Percentiles rank a stretch among this genome's conserved stretches.
Evolutionary conservation across 2,113 vertebrate genomes (phyloP).

Genomic region (Mormyrus lacerda): DNA sequence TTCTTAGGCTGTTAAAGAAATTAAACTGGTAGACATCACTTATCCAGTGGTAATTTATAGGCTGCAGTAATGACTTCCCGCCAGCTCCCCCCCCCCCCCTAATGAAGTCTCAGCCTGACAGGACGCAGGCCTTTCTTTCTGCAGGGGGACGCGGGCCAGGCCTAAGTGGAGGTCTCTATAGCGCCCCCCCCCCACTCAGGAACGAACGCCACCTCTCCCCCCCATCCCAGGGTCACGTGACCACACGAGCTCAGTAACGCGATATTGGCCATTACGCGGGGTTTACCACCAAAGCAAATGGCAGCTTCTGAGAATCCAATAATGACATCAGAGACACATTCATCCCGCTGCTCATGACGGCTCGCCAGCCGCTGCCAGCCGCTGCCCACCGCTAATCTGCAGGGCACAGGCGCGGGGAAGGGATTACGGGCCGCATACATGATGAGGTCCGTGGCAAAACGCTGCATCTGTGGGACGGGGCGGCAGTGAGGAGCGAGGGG

Average conservation of each 20-base stretch:
- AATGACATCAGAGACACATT: background rate
- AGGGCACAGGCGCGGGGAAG: conserved; percentile 54
- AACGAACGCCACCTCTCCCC: background rate
- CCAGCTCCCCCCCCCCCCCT: conserved; percentile 26
- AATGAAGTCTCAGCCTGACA: conserved; percentile 55
- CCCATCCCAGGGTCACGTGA: conserved; percentile 36
- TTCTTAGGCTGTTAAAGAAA: conserved; percentile 50
- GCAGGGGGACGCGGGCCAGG: background rate
- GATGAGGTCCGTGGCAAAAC: conserved; percentile 55
- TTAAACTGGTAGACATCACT: conserved; percentile 57
- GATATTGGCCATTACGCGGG: conserved; percentile 48
- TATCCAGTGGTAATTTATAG: conserved; percentile 58
- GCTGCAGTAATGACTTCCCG: conserved; percentile 50
- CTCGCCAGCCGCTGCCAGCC: conserved; percentile 54
- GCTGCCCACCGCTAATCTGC: conserved; percentile 58
- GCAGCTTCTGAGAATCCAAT: background rate
- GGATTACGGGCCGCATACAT: conserved; percentile 57
- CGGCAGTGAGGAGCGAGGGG: conserved; percentile 30
- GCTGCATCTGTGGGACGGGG: conserved; percentile 29
- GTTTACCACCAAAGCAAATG: conserved; percentile 53
- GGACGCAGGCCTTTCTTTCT: conserved; percentile 32
- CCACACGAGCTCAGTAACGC: conserved; percentile 39
- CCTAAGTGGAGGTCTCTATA: too few relatives aligned
- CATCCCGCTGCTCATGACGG: conserved; percentile 53
- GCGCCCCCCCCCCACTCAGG: too few relatives aligned